These are phyloP conservation scores for Brachyistius frenatus DNA, from an alignment of 2,113 vertebrate genomes.

Conservation along the genomic window DNA sequence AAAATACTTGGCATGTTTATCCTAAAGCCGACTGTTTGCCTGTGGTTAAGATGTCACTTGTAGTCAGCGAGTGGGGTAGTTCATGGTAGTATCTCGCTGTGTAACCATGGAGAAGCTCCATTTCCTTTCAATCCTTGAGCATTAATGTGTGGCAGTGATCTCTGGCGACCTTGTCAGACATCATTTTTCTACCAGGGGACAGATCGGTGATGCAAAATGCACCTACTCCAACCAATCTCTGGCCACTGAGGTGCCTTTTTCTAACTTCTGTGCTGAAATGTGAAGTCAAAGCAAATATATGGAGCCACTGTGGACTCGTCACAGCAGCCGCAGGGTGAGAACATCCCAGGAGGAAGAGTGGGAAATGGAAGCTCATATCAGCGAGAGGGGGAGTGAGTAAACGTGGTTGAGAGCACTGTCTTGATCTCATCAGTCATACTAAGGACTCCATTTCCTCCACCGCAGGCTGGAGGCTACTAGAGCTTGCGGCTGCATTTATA, in stretches of 20 bases:
- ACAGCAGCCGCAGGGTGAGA: slow-evolving; percentile 62
- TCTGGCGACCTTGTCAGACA: slow-evolving; percentile 69
- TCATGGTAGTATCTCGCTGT: slow-evolving; percentile 32
- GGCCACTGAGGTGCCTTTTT: slow-evolving; percentile 49
- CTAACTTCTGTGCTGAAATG: slow-evolving; percentile 66
- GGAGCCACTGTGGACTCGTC: slow-evolving; percentile 59
- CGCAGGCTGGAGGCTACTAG: slow-evolving; percentile 69
- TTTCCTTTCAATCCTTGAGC: slow-evolving; percentile 50
- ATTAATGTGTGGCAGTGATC: slow-evolving; percentile 59
- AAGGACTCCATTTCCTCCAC: slow-evolving; percentile 82
- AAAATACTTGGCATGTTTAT: slow-evolving; percentile 27
- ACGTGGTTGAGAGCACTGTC: slow-evolving; percentile 65
- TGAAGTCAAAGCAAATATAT: slow-evolving; percentile 56
- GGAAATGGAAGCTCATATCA: slow-evolving; percentile 56
- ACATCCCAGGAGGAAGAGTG: slow-evolving; percentile 57
- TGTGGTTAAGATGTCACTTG: slow-evolving; percentile 36
- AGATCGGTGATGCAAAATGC: slow-evolving; percentile 37
- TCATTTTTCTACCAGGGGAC: slow-evolving; percentile 48
- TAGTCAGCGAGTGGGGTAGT: slow-evolving; percentile 11
- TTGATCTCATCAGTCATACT: slow-evolving; percentile 82
- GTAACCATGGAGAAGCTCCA: slow-evolving; percentile 41
- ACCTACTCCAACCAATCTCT: slow-evolving; percentile 44
- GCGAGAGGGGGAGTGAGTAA: slow-evolving; percentile 38
- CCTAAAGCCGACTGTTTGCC: slow-evolving; percentile 26
- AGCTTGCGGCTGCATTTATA: slow-evolving; percentile 79